phyloP scores from a whole-genome alignment of 2,888 invertebrate genomes.

The Arrhopalites spinosus region DNA sequence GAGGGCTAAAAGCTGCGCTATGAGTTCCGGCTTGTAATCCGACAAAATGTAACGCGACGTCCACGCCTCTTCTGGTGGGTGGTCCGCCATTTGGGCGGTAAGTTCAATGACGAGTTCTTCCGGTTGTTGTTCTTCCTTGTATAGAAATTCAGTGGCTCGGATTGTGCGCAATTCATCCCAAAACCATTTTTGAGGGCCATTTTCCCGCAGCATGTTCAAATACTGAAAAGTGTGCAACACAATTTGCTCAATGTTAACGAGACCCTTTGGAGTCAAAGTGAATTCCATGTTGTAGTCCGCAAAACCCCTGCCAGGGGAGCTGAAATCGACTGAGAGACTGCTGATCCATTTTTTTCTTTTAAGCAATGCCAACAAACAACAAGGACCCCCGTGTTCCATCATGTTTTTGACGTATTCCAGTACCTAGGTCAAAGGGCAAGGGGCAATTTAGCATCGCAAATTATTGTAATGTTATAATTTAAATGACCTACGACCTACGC shows the following conservation, averaged over 20 bases:
- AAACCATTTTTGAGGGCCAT: slow-evolving; percentile 83
- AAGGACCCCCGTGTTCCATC: slow-evolving; percentile 40
- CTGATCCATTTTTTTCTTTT: slow-evolving; percentile 39
- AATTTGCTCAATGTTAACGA: slow-evolving; percentile 87
- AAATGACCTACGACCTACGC: slow-evolving; percentile 57
- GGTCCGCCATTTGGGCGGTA: slow-evolving; percentile 70
- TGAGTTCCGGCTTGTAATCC: slow-evolving; percentile 85
- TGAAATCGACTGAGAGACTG: slow-evolving; percentile 21
- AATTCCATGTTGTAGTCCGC: slow-evolving; percentile 84
- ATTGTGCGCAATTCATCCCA: slow-evolving; percentile 86
- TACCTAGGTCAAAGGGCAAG: not conserved
- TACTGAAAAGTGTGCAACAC: slow-evolving; percentile 83
- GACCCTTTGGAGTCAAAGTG: slow-evolving; percentile 88
- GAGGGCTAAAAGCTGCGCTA: slow-evolving; percentile 71
- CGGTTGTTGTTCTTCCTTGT: slow-evolving; percentile 82
- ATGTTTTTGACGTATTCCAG: slow-evolving; percentile 33
- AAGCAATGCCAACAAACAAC: slow-evolving; percentile 42
- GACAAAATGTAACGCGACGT: slow-evolving; percentile 75
- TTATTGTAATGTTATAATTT: not conserved
- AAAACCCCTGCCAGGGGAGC: slow-evolving; percentile 75
- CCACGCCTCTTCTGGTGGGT: slow-evolving; percentile 81
- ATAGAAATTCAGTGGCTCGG: slow-evolving; percentile 78
- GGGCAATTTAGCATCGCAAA: not conserved
- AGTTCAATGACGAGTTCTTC: slow-evolving; percentile 69
- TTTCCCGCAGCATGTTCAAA: slow-evolving; percentile 74